Percentiles rank a stretch among this genome's conserved stretches.
phyloP scores from a whole-genome alignment of 2,888 invertebrate genomes.

The Nomada flava region DNA sequence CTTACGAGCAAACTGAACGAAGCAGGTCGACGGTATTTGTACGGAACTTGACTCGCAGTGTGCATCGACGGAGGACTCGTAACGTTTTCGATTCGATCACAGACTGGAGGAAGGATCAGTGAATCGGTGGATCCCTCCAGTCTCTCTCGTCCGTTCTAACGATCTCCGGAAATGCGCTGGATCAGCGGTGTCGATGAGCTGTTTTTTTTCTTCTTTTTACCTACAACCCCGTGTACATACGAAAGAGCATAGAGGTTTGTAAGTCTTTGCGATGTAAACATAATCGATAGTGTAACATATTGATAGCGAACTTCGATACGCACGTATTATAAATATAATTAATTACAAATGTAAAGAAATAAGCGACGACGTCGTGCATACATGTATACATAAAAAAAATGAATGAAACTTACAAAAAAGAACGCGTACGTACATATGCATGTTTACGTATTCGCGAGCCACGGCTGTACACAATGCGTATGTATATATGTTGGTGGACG shows the following conservation, averaged over 20 bases:
- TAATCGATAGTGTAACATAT: slow-evolving; percentile 83
- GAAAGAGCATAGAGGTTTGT: slow-evolving; percentile 76
- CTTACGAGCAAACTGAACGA: too few relatives aligned
- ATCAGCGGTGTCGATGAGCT: too few relatives aligned
- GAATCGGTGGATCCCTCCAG: too few relatives aligned
- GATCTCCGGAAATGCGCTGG: too few relatives aligned
- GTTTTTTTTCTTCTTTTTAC: slow-evolving; percentile 67
- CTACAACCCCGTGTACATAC: slow-evolving; percentile 79
- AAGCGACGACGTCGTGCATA: slow-evolving; percentile 25
- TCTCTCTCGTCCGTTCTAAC: too few relatives aligned
- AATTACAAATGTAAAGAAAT: slow-evolving; percentile 52
- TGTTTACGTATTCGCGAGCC: background rate
- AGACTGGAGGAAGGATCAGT: too few relatives aligned
- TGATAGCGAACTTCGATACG: slow-evolving; percentile 79
- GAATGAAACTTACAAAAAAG: slow-evolving; percentile 61
- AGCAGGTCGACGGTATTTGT: too few relatives aligned
- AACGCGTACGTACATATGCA: slow-evolving; percentile 41
- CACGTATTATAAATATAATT: slow-evolving; percentile 60
- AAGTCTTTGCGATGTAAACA: slow-evolving; percentile 79
- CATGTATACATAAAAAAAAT: slow-evolving; percentile 12
- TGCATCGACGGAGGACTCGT: too few relatives aligned
- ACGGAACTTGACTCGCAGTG: too few relatives aligned
- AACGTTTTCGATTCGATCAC: too few relatives aligned
- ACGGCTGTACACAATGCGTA: background rate
- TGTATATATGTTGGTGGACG: background rate